A percentile compares a stretch with the other conserved stretches of the same genome.
phyloP scores from a whole-genome alignment of 92 coral and sea anemone species.

The Desmophyllum pertusum region DNA sequence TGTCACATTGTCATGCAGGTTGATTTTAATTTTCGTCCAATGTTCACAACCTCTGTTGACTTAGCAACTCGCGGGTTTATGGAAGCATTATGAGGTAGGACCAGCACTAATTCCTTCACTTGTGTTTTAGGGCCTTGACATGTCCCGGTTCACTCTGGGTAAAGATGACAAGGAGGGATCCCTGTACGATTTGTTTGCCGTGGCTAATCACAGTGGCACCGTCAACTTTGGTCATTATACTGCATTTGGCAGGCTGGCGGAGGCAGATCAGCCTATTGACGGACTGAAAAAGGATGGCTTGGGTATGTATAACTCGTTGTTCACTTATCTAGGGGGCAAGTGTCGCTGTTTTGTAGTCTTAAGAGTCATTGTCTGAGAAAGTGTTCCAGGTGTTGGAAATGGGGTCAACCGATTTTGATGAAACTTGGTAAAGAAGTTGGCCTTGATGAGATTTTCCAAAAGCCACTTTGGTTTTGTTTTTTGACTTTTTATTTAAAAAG shows the following conservation, averaged over 20 bases:
- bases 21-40: no score
- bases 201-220: slow-evolving; percentile 88
- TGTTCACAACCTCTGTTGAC: no score
- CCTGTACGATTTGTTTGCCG: slow-evolving; percentile 91
- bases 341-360: not conserved
- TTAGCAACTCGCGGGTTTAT: no score
- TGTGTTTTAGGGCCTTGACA: slow-evolving; percentile 79
- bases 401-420: no score
- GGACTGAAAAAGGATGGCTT: slow-evolving; percentile 50
- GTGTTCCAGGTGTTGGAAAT: no score
- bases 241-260: slow-evolving; percentile 72
- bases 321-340: not conserved
- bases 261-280: slow-evolving; percentile 29
- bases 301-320: slow-evolving; percentile 30
- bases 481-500: no score
- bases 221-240: slow-evolving; percentile 97
- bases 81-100: no score
- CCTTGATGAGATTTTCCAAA: no score
- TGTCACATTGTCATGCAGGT: no score
- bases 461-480: no score
- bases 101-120: not conserved
- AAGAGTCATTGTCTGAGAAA: not conserved
- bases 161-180: slow-evolving; percentile 61
- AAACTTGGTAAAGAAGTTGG: no score
- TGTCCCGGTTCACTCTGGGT: slow-evolving; percentile 81